Evolutionary conservation across 92 coral and sea anemone species (phyloP), one percentile per base, ranked within the genome.

Genomic region (Actinernus sp.): DNA sequence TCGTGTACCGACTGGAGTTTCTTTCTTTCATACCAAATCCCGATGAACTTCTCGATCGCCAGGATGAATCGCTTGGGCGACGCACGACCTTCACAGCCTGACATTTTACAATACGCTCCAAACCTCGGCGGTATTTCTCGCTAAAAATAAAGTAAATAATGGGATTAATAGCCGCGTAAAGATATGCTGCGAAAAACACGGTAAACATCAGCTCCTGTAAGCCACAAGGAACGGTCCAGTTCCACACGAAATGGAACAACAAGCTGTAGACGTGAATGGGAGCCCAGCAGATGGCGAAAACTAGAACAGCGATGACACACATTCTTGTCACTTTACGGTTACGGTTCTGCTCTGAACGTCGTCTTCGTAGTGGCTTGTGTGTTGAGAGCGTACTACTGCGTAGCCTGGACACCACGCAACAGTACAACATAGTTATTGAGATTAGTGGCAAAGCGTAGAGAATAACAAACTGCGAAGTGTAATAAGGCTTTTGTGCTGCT

Each of bases 111-210:
- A 70, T 38, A 9, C 78, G 29, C 13, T 27, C 36, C 4, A 78
- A 7, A 5, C 85, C 85, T 14, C 76, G 32, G 3, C 78, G 71
- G 36, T 68, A 78, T 21, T 47, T 68, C 18, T 41, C 78, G 32
- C 61, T 78, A 16, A 78, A 78, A 1, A 49, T 57, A 5, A 68
- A 59, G 32, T 37, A 49, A 10, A 79, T 70, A 34, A 45, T 38
- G 0, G 78, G 78, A 19, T 71, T 68, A 31, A 59, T 58, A 17
- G 85, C 78, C 58, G 85, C 85, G 65, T 55, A 61, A 6, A 65
- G 43, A 36, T 68, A 71, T 2, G 76, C 76, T 3, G 62, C 60
- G 20, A 79, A 79, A 16, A 69, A 63, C 13, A 60, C 79, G 21
- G 52, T n/a, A 19, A 71, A 71, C 3, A 45, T 39, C 2, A 62